Evolutionary conservation across 2,113 vertebrate species (phyloP).

Genomic region (Panthera uncia): DNA sequence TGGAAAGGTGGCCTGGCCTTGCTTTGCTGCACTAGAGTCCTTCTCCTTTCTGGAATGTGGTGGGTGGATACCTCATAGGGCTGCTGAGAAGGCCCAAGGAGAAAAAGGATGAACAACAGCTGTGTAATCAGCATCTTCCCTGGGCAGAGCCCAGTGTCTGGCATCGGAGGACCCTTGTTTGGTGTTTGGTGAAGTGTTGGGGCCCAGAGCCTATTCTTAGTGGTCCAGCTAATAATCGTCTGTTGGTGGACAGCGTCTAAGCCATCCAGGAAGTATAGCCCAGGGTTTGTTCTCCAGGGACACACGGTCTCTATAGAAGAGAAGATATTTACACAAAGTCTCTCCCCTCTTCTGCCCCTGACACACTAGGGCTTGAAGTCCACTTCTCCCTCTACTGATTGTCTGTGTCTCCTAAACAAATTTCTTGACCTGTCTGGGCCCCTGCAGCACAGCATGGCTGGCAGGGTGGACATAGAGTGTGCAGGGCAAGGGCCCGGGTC

Average conservation of each 20-base stretch:
- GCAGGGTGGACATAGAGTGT: not conserved
- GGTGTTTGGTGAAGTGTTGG: not conserved
- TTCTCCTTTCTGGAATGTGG: not conserved
- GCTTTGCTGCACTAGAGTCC: not conserved
- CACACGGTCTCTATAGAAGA: not conserved
- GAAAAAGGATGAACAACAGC: not conserved
- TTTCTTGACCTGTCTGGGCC: too few species aligned
- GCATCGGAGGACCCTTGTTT: not conserved
- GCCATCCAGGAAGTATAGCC: not conserved
- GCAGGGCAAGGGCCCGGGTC: not conserved
- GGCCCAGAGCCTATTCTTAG: not conserved
- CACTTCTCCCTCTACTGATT: not conserved
- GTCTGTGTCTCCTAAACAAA: not conserved
- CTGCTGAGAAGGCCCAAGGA: not conserved
- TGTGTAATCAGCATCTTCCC: not conserved
- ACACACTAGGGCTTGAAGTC: not conserved
- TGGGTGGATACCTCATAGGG: not conserved
- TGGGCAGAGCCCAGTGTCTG: not conserved
- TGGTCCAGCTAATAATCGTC: too few species aligned
- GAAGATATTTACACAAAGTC: not conserved
- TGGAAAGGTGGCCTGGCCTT: not conserved
- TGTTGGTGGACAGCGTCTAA: not conserved
- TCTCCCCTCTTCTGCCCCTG: not conserved
- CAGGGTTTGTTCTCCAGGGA: not conserved
- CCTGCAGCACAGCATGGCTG: accelerated